Evolutionary conservation across 2,888 invertebrate species (phyloP).

Genomic region (Neoascia interrupta): DNA sequence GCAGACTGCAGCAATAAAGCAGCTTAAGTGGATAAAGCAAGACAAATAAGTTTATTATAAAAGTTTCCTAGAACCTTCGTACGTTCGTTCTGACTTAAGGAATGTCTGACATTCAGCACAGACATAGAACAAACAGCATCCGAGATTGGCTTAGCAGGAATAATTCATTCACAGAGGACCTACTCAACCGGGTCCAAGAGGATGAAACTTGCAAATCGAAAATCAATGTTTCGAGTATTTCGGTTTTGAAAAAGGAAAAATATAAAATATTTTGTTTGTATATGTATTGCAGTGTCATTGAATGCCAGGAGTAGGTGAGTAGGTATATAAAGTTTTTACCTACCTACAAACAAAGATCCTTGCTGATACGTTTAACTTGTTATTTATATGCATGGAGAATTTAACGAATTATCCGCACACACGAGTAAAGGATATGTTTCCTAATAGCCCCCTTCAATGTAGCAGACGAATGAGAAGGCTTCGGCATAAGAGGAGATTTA

Average conservation of each 20-base stretch:
- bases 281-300: slow-evolving; percentile 21
- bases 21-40: slow-evolving; percentile 65
- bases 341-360: too few relatives aligned
- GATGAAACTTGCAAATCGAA: slow-evolving; percentile 44
- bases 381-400: slow-evolving; percentile 55
- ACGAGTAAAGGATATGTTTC: slow-evolving; percentile 21
- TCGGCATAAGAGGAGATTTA: slow-evolving; percentile 37
- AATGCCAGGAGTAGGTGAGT: neutral
- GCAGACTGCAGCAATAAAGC: slow-evolving; percentile 50
- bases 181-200: slow-evolving; percentile 25
- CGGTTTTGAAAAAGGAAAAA: slow-evolving; percentile 7
- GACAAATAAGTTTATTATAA: slow-evolving; percentile 67
- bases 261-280: slow-evolving; percentile 11
- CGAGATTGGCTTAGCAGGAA: slow-evolving; percentile 54
- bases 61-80: slow-evolving; percentile 34
- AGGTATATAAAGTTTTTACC: too few relatives aligned
- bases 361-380: slow-evolving; percentile 33
- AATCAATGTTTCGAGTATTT: slow-evolving; percentile 42
- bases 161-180: slow-evolving; percentile 50
- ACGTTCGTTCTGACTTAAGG: slow-evolving; percentile 28
- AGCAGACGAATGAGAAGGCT: slow-evolving; percentile 34
- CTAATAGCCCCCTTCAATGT: slow-evolving; percentile 3
- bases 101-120: slow-evolving; percentile 6
- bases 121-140: neutral
- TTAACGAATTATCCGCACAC: slow-evolving; percentile 34